Percentiles rank a stretch among this genome's conserved stretches.
Conservation (phyloP, 1,140 invertebrate genomes). For the Hyposmocoma kahamanoa region DNA sequence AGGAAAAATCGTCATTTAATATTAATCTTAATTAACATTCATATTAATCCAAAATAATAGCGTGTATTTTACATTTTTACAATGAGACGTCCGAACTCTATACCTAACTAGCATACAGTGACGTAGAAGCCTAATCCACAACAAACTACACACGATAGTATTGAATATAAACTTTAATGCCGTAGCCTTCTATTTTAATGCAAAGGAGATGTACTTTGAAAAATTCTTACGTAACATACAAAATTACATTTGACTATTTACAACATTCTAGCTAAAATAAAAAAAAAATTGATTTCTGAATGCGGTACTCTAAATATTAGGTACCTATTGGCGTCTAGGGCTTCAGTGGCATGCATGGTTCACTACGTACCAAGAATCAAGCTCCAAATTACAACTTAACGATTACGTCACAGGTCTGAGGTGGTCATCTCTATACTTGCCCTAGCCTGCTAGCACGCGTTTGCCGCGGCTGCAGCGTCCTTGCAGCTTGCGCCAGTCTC, state of each 20-base stretch:
- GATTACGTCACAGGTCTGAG: constrained; percentile 16
- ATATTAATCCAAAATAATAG: constrained; percentile 64
- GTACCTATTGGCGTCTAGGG: constrained; percentile 54
- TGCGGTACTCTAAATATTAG: constrained; percentile 43
- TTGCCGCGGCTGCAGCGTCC: neutral
- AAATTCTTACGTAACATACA: constrained; percentile 66
- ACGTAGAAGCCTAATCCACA: constrained; percentile 66
- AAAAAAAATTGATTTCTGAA: constrained; percentile 40
- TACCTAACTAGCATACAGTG: constrained; percentile 64
- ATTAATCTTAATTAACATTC: constrained; percentile 64
- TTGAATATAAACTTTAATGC: constrained; percentile 64
- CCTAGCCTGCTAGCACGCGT: no score
- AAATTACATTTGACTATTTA: constrained; percentile 69
- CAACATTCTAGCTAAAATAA: constrained; percentile 58
- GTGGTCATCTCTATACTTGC: constrained; percentile 6
- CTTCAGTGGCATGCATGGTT: constrained; percentile 53
- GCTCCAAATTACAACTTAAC: constrained; percentile 34
- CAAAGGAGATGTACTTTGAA: constrained; percentile 64
- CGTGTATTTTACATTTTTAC: constrained; percentile 72
- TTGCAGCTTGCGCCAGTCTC: neutral
- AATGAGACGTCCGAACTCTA: constrained; percentile 63
- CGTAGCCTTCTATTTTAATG: constrained; percentile 62
- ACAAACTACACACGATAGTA: constrained; percentile 70
- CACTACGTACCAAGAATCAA: constrained; percentile 34
- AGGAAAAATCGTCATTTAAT: constrained; percentile 66